Percentiles rank a stretch among this genome's conserved stretches.
These are phyloP conservation scores for Trichogramma pretiosum DNA, from an alignment of 1,140 invertebrate species.

Conservation along the genomic window DNA sequence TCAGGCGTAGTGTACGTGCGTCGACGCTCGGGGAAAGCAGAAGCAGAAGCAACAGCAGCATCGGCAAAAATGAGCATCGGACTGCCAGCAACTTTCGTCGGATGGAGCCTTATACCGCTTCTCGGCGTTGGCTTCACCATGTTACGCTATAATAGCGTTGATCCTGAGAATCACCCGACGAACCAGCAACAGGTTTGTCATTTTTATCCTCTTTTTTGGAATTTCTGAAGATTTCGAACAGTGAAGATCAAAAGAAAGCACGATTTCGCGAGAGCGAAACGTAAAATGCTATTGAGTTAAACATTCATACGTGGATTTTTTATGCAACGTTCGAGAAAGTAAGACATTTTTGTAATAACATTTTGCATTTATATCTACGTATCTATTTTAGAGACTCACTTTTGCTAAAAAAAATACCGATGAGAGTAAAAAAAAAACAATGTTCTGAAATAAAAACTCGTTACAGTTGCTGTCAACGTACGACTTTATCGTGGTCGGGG, in stretches of 20 bases:
- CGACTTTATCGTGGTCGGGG: conserved; percentile 82
- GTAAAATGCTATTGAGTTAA: too few species aligned
- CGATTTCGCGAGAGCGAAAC: too few species aligned
- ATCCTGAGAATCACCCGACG: conserved; percentile 70
- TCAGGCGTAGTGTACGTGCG: conserved; percentile 10
- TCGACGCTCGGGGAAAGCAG: conserved; percentile 1
- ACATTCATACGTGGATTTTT: too few species aligned
- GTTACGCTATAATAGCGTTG: conserved; percentile 68
- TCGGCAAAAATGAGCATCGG: conserved; percentile 8
- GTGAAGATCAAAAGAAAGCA: too few species aligned
- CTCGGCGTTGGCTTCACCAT: conserved; percentile 70
- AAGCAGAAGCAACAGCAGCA: not conserved
- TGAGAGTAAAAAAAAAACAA: too few species aligned
- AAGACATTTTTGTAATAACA: too few species aligned
- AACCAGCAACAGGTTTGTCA: conserved; percentile 54
- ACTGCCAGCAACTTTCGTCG: conserved; percentile 45
- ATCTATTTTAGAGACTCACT: too few species aligned
- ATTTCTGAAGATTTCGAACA: too few species aligned
- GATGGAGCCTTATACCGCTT: conserved; percentile 67
- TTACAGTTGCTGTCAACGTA: conserved; percentile 63
- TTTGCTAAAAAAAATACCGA: too few species aligned
- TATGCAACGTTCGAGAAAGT: too few species aligned
- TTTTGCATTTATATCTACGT: too few species aligned
- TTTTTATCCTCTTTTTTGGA: conserved; percentile 2
- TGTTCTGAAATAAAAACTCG: not conserved